Evolutionary conservation across 2,797 vertebrate species (phyloP), one percentile per base, ranked within the genome.

Genomic region (Alfaro cultratus): DNA sequence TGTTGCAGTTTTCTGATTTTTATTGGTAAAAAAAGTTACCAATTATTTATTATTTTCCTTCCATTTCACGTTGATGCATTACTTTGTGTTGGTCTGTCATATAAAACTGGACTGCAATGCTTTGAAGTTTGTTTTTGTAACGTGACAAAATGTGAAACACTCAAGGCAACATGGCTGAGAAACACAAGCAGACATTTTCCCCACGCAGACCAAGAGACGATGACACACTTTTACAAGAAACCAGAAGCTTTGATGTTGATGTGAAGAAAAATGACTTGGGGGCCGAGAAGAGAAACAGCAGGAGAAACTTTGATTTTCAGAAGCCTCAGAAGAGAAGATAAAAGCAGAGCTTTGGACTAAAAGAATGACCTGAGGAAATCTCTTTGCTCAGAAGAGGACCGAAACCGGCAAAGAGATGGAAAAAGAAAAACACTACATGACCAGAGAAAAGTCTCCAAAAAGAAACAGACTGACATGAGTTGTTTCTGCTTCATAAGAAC

Each of bases 341-440:
- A 80, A 67, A 79, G n/a, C 46, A 1, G 7, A 81, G 49, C 47
- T 80, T 78, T 34, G 82, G 34, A 74, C 57, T n/a, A 15, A 80
- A 29, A 74, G 45, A 55, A 45, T 67, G 76, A 77, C 41, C n/a
- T 46, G 18, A 39, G 53, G 78, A 53, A 77, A 12, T 41, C 31
- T 71, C 15, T 41, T 72, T 46, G 39, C 74, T 70, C 23, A 76
- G 47, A 57, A 72, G 72, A 83, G 16, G 29, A 72, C 26, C 36
- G 29, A 45, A 57, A 64, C 31, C 31, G 7, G 16, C 31, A 15
- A 62, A 62, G 29, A 64, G 60, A 64, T 3, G 31, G 31, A 2
- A 29, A 64, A 4, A 21, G 62, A 64, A 64, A 64, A 64, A 36
- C 18, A 36, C 9, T 16, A 34, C 60, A 62, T 16, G 34, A 36